A percentile compares a stretch with the other conserved stretches of the same genome.
These are phyloP conservation scores for Podarcis raffonei DNA, from an alignment of 2,113 vertebrate species.

Conservation along the genomic window DNA sequence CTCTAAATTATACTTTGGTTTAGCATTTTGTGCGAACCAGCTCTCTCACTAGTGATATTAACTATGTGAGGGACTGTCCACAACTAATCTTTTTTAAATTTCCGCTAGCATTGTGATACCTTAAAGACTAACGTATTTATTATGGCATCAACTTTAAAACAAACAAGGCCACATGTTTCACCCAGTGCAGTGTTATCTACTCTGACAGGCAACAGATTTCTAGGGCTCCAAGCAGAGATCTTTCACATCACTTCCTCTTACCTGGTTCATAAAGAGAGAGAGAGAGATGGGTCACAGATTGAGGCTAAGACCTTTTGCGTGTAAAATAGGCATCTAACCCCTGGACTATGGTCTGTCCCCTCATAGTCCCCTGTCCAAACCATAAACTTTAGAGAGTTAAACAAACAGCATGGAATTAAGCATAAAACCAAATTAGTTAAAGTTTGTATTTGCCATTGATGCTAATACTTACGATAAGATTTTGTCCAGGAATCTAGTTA, in stretches of 20 bases:
- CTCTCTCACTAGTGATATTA: too few relatives aligned
- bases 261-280: not conserved
- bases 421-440: not conserved
- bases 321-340: not conserved
- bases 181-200: not conserved
- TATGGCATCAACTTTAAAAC: too few relatives aligned
- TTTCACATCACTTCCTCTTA: not conserved
- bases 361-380: not conserved
- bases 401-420: not conserved
- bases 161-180: not conserved
- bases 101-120: too few relatives aligned
- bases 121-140: too few relatives aligned
- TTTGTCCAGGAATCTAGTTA: not conserved
- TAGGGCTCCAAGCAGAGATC: not conserved
- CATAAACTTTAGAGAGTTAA: not conserved
- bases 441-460: not conserved
- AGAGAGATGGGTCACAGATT: not conserved
- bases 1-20: too few relatives aligned
- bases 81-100: too few relatives aligned
- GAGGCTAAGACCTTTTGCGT: not conserved
- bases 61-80: too few relatives aligned
- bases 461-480: not conserved
- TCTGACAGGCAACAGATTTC: not conserved
- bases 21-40: too few relatives aligned
- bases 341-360: not conserved